These are phyloP conservation scores for Thripadectes ignobilis DNA, from an alignment of 2,797 vertebrate species.

Conservation along the genomic window DNA sequence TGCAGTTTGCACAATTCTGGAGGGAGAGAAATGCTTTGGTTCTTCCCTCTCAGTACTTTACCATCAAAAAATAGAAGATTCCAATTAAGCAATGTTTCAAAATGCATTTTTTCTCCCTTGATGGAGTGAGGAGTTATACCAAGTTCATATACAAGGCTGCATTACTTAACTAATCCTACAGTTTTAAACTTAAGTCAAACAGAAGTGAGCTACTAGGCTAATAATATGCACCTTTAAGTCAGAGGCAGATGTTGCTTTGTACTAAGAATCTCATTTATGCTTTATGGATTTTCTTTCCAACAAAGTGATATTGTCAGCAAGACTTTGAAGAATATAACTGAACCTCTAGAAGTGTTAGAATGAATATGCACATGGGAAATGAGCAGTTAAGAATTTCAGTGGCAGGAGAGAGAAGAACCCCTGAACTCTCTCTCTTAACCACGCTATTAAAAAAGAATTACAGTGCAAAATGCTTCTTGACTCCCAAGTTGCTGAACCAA, in stretches of 20 bases:
- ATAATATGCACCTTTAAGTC: not conserved
- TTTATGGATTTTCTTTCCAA: not conserved
- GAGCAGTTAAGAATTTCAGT: not conserved
- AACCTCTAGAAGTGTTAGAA: not conserved
- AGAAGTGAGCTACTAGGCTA: not conserved
- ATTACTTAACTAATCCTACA: not conserved
- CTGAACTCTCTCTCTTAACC: not conserved
- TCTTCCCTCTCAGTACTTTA: not conserved
- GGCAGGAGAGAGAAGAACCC: not conserved
- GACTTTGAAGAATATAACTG: not conserved
- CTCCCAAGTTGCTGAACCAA: not conserved
- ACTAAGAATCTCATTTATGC: not conserved
- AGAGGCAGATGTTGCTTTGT: not conserved
- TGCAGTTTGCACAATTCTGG: not conserved
- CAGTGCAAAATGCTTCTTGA: not conserved
- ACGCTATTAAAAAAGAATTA: not conserved
- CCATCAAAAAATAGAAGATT: fast-evolving
- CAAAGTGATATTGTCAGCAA: not conserved
- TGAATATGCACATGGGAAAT: not conserved
- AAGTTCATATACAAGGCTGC: not conserved
- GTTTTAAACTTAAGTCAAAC: not conserved
- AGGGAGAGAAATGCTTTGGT: not conserved
- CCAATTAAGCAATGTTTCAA: not conserved
- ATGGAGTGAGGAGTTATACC: not conserved
- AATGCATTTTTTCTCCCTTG: not conserved